Conservation (phyloP, 2,888 invertebrate species). For the Kryphioiulus occultus region DNA sequence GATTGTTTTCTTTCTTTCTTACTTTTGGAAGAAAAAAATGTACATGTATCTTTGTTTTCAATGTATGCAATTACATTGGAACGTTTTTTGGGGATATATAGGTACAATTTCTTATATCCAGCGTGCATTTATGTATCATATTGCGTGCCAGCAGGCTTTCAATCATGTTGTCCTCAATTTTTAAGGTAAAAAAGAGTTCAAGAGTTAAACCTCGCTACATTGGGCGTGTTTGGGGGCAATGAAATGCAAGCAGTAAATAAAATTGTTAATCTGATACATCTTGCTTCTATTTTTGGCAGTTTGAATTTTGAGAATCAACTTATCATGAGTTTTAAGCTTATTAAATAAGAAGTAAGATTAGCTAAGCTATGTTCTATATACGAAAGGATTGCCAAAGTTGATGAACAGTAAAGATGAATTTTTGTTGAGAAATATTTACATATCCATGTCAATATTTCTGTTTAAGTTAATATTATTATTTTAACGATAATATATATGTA, state of each 20-base stretch:
- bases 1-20: neutral
- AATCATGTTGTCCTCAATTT: slow-evolving; percentile 1
- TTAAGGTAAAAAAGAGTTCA: slow-evolving; percentile 4
- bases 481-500: too few species aligned
- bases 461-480: too few species aligned
- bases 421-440: too few species aligned
- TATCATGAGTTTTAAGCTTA: too few species aligned
- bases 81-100: neutral
- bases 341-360: too few species aligned
- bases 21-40: neutral
- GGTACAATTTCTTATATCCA: neutral
- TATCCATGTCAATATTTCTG: too few species aligned
- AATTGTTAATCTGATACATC: neutral
- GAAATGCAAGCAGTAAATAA: neutral
- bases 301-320: too few species aligned
- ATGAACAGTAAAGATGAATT: too few species aligned
- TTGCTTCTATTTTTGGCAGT: neutral
- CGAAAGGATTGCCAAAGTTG: too few species aligned
- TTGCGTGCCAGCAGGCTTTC: slow-evolving; percentile 31
- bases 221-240: neutral
- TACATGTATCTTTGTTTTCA: neutral
- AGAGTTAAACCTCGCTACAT: neutral
- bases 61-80: slow-evolving; percentile 30
- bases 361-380: too few species aligned
- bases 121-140: slow-evolving; percentile 25